Evolutionary conservation across 2,888 invertebrate genomes (phyloP), one percentile per base, ranked within the genome.

Genomic region (Aspidiotus destructor): DNA sequence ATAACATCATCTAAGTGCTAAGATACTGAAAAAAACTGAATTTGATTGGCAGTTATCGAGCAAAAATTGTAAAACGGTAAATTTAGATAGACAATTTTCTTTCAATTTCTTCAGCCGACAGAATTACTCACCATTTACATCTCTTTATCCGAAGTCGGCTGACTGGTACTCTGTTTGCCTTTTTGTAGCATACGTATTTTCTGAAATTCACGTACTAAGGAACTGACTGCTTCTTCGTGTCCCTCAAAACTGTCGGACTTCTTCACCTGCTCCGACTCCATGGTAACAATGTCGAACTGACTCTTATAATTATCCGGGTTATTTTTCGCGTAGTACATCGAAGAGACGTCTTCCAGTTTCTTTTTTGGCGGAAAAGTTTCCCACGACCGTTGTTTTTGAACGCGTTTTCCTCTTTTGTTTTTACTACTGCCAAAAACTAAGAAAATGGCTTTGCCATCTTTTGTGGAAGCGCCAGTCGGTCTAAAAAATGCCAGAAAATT

Each of bases 171-270:
- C 44, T 69, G 69, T 48, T 69, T 69, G 44, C 71, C 75, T 64
- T 75, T 75, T 60, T 75, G 72, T 62, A 80, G 84, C 73, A 82
- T 79, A 68, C 84, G 77, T 0, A 83, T 84, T 75, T 85, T 85
- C 73, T 85, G 85, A 0, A 85, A 85, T 58, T 85, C 85, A 7
- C 84, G 85, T 7, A 85, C 85, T 63, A 85, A 76, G 42, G 84
- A 84, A 70, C 84, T 80, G 1, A 85, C 85, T 1, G 85, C 84
- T 74, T 85, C 85, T 76, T 85, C 85, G 75, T 85, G 85, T 1
- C 85, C 85, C 75, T 85, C 85, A 74, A 85, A 85, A 74, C 85
- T 85, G 73, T 85, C 85, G 1, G 85, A 83, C 74, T 85, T 85
- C 71, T 83, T 80, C 63, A 84, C 79, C 28, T 28, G 28, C 68